Conservation (phyloP, 2,797 vertebrate species). For the Acanthurus leucopareius region DNA sequence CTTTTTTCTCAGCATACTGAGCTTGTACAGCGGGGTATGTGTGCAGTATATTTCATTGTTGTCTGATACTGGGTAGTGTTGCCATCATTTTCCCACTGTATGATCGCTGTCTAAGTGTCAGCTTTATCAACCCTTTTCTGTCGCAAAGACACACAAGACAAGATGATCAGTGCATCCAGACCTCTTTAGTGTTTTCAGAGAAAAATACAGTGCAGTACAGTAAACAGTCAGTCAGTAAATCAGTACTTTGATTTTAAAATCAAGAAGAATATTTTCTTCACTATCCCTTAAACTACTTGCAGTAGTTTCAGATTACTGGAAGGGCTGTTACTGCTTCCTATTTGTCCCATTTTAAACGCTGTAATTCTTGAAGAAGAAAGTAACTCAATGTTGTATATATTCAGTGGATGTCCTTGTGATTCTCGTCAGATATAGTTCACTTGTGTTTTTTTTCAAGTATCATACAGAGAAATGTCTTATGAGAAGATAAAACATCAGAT, state of each 20-base stretch:
- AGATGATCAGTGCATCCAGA: slow-evolving; percentile 1
- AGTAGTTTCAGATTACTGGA: not conserved
- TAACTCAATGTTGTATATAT: not conserved
- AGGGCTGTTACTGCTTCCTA: not conserved
- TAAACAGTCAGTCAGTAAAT: not conserved
- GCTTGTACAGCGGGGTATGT: not conserved
- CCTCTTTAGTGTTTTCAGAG: not conserved
- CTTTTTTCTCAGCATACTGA: not conserved
- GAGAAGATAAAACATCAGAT: not conserved
- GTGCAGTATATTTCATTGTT: not conserved
- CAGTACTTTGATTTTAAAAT: slow-evolving; percentile 1
- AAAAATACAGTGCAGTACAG: not conserved
- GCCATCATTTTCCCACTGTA: too few relatives aligned
- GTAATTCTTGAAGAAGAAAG: too few relatives aligned
- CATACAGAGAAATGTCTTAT: not conserved
- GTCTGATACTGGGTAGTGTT: not conserved
- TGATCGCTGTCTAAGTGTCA: not conserved
- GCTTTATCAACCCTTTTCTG: not conserved
- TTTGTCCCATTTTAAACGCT: too few relatives aligned
- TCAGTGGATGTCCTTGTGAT: not conserved
- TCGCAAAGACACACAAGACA: not conserved
- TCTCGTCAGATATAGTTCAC: not conserved
- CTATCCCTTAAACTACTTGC: slow-evolving; percentile 9
- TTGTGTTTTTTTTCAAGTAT: not conserved
- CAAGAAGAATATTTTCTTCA: slow-evolving; percentile 6